Percentiles rank a stretch among this genome's conserved stretches.
Evolutionary conservation across 2,888 invertebrate species (phyloP).

Genomic region (Clitarchus hookeri): DNA sequence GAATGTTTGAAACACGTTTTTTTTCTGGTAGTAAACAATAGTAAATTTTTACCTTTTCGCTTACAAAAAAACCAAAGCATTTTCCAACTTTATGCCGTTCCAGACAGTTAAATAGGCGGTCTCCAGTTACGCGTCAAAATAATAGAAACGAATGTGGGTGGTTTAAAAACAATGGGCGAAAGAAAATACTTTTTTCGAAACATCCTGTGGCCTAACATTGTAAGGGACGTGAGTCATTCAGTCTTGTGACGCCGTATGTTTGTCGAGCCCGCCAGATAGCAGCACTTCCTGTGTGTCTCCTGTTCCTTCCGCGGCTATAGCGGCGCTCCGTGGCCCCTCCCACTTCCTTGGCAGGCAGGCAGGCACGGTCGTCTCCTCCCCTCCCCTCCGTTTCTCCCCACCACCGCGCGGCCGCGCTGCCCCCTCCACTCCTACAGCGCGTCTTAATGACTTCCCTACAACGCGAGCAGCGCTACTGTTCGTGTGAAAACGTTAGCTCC

Average conservation of each 20-base stretch:
- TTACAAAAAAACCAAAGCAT: too few relatives aligned
- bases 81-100: too few relatives aligned
- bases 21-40: too few relatives aligned
- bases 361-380: not conserved
- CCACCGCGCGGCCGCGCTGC: not conserved
- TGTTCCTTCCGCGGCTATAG: not conserved
- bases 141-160: too few relatives aligned
- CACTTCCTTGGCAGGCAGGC: not conserved
- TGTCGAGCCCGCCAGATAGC: conserved; percentile 32
- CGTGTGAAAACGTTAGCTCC: not conserved
- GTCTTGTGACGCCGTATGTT: conserved; percentile 9
- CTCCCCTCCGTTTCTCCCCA: conserved; percentile 11
- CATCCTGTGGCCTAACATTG: not conserved
- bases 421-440: not conserved
- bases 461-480: not conserved
- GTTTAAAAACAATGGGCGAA: not conserved
- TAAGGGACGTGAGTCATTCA: conserved; percentile 1
- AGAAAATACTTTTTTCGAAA: not conserved
- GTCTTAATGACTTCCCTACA: not conserved
- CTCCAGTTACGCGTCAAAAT: too few relatives aligned
- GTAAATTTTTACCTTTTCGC: too few relatives aligned
- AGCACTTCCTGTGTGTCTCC: conserved; percentile 30
- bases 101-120: too few relatives aligned
- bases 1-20: too few relatives aligned
- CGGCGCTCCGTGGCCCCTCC: conserved; percentile 23